These are phyloP conservation scores for Lucinisca nassula DNA, from an alignment of 2,888 invertebrate genomes.

Conservation along the genomic window DNA sequence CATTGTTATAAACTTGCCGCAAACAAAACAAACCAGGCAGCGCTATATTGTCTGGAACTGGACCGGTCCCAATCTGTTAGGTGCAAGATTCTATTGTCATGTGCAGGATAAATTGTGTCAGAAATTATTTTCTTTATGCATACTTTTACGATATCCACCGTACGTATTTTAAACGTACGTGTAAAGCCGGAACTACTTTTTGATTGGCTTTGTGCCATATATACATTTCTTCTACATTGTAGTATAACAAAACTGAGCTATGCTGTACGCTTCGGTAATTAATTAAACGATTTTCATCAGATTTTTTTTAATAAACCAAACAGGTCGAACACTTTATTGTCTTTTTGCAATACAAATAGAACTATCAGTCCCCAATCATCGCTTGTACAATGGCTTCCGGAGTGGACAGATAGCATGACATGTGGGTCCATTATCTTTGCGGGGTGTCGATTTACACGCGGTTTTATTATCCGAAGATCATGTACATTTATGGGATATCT, in stretches of 20 bases:
- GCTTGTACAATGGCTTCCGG: background rate
- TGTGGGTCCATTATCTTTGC: background rate
- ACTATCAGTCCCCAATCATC: background rate
- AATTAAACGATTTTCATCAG: background rate
- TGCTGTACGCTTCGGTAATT: background rate
- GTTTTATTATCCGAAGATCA: background rate
- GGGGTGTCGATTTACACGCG: background rate
- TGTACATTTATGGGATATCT: background rate
- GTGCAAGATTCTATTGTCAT: no score
- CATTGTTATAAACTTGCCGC: no score
- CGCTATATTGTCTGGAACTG: no score
- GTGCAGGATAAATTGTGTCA: no score
- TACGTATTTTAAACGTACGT: no score
- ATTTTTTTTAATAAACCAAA: background rate
- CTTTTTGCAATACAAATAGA: background rate
- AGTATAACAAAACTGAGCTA: no score
- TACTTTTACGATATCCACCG: no score
- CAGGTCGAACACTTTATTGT: background rate
- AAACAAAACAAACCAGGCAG: no score
- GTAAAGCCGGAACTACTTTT: background rate
- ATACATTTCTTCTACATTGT: no score
- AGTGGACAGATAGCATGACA: background rate
- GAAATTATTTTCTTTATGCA: no score
- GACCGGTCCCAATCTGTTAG: no score
- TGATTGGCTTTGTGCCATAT: background rate